phyloP scores from a whole-genome alignment of 2,113 vertebrate genomes.

The Crypturellus undulatus region DNA sequence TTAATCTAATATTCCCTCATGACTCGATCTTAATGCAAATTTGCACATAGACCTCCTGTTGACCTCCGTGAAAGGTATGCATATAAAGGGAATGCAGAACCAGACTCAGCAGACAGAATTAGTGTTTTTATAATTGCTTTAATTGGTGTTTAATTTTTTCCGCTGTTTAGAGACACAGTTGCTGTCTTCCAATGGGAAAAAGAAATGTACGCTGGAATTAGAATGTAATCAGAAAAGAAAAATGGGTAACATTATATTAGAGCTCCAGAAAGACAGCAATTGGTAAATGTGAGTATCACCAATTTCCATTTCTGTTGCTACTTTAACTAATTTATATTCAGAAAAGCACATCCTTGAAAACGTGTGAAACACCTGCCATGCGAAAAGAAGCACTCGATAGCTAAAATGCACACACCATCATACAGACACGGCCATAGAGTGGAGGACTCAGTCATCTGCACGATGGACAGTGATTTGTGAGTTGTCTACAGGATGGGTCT shows the following conservation, averaged over 20 bases:
- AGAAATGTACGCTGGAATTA: constrained; percentile 27
- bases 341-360: constrained; percentile 32
- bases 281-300: constrained; percentile 24
- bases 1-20: constrained; percentile 22
- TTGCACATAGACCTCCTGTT: constrained; percentile 39
- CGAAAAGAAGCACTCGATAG: neutral
- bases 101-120: constrained; percentile 75
- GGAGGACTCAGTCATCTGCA: neutral
- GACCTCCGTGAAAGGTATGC: neutral
- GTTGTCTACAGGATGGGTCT: neutral
- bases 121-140: constrained; percentile 48
- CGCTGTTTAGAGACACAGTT: constrained; percentile 11
- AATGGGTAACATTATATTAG: constrained; percentile 9
- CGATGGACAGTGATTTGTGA: neutral
- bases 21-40: neutral
- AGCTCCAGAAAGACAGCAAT: constrained; percentile 13
- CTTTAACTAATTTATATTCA: constrained; percentile 49
- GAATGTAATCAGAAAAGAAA: constrained; percentile 26
- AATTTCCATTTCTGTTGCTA: constrained; percentile 17
- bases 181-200: constrained; percentile 24
- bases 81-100: constrained; percentile 63
- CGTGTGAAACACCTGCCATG: constrained; percentile 34
- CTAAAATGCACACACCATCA: accelerated
- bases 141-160: constrained; percentile 66
- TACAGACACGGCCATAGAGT: neutral